Evolutionary conservation across 1,140 invertebrate genomes (phyloP).

Genomic region (Galendromus occidentalis): DNA sequence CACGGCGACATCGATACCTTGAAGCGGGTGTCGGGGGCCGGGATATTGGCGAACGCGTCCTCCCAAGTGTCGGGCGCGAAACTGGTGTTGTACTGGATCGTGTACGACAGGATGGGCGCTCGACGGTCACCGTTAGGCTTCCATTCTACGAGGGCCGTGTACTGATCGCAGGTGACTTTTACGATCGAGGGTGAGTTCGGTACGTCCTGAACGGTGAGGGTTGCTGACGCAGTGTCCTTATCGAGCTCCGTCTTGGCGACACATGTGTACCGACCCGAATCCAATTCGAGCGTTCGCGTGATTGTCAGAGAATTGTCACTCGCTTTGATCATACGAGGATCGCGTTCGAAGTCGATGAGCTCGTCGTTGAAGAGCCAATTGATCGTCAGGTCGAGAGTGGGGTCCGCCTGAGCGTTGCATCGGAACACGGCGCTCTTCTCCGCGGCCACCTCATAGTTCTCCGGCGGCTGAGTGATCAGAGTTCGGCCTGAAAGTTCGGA

Average conservation of each 20-base stretch:
- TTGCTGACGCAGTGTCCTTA: conserved; percentile 55
- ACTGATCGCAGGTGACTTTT: conserved; percentile 42
- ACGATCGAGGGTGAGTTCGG: conserved; percentile 63
- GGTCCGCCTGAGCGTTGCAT: conserved; percentile 71
- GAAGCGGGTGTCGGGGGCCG: conserved; percentile 54
- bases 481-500: conserved; percentile 42
- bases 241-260: conserved; percentile 77
- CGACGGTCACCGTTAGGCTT: conserved; percentile 73
- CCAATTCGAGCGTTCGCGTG: conserved; percentile 73
- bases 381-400: conserved; percentile 53
- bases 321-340: conserved; percentile 39
- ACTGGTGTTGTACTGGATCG: conserved; percentile 79
- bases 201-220: conserved; percentile 80
- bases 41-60: conserved; percentile 45
- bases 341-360: conserved; percentile 61
- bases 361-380: conserved; percentile 68
- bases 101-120: conserved; percentile 73
- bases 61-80: conserved; percentile 86
- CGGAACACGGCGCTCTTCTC: conserved; percentile 72
- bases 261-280: conserved; percentile 88
- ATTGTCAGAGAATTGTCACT: conserved; percentile 80
- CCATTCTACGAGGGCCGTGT: conserved; percentile 58
- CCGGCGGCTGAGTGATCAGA: conserved; percentile 57
- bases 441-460: conserved; percentile 72
- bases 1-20: conserved; percentile 60